A percentile compares a stretch with the other conserved stretches of the same genome.
Evolutionary conservation across 2,888 invertebrate species (phyloP).

Genomic region (Ferrisia virgata): DNA sequence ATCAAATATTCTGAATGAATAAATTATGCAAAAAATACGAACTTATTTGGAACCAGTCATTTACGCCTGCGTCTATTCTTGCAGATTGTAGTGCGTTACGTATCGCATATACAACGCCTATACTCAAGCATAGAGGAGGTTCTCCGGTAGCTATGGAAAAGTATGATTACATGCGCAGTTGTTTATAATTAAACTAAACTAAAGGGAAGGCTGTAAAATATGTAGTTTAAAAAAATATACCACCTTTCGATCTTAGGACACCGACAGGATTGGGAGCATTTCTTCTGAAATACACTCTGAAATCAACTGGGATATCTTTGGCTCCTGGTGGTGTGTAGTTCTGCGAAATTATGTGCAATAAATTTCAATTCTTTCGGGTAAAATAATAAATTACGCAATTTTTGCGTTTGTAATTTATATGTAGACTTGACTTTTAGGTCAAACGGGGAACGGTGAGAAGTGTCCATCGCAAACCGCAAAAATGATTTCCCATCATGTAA

Average conservation of each 20-base stretch:
- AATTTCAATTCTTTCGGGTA: background rate
- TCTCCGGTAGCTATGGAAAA: slow-evolving; percentile 86
- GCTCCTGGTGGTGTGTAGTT: slow-evolving; percentile 89
- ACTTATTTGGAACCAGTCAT: slow-evolving; percentile 42
- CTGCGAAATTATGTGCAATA: slow-evolving; percentile 65
- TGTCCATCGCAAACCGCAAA: no score
- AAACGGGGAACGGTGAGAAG: no score
- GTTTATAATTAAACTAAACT: no score
- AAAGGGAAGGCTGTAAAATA: no score
- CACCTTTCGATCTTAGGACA: slow-evolving; percentile 88
- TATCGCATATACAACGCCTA: slow-evolving; percentile 86
- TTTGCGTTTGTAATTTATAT: background rate
- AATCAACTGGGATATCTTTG: slow-evolving; percentile 84
- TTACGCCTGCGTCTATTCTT: slow-evolving; percentile 65
- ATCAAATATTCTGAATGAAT: background rate
- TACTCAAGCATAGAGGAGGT: slow-evolving; percentile 86
- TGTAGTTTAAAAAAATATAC: background rate
- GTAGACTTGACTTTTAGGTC: no score
- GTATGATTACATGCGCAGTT: no score
- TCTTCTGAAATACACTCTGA: slow-evolving; percentile 87
- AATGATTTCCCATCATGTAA: no score
- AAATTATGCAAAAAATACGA: background rate
- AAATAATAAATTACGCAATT: background rate
- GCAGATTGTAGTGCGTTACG: slow-evolving; percentile 81
- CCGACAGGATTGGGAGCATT: slow-evolving; percentile 87